phyloP scores from a whole-genome alignment of 2,113 vertebrate species.

The Bombycilla garrulus region DNA sequence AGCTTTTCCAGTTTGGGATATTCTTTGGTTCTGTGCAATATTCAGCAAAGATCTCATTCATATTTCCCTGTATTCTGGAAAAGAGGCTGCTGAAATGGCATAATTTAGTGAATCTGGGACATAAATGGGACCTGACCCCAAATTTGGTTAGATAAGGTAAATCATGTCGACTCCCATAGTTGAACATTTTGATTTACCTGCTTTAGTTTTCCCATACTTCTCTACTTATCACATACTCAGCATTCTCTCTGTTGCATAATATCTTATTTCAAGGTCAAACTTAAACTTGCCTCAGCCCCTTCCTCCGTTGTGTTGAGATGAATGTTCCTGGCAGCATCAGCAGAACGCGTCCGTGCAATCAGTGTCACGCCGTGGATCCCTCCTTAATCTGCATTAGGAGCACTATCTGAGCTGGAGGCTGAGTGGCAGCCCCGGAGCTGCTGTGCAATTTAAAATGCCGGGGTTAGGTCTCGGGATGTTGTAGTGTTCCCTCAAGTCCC shows the following conservation, averaged over 20 bases:
- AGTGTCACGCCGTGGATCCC: not conserved
- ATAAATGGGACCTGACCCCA: accelerated
- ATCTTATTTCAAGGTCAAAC: not conserved
- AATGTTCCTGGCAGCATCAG: not conserved
- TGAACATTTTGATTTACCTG: not conserved
- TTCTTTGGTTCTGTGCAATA: not conserved
- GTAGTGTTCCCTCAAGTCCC: not conserved
- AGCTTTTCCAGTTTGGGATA: not conserved
- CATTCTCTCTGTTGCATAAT: not conserved
- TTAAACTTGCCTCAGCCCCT: not conserved
- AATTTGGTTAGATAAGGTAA: not conserved
- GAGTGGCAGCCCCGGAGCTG: not conserved
- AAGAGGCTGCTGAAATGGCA: not conserved
- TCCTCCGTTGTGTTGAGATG: not conserved
- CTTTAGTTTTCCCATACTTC: not conserved
- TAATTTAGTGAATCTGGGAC: not conserved
- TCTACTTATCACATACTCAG: not conserved
- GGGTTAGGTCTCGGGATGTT: not conserved
- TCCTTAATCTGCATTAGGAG: not conserved
- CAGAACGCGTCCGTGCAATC: not conserved
- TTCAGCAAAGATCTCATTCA: accelerated
- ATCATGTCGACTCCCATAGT: accelerated
- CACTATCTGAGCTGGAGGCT: not conserved
- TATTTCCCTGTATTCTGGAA: not conserved
- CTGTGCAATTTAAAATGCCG: not conserved